phyloP scores from a whole-genome alignment of 2,113 vertebrate species.

The Dissostichus mawsoni region DNA sequence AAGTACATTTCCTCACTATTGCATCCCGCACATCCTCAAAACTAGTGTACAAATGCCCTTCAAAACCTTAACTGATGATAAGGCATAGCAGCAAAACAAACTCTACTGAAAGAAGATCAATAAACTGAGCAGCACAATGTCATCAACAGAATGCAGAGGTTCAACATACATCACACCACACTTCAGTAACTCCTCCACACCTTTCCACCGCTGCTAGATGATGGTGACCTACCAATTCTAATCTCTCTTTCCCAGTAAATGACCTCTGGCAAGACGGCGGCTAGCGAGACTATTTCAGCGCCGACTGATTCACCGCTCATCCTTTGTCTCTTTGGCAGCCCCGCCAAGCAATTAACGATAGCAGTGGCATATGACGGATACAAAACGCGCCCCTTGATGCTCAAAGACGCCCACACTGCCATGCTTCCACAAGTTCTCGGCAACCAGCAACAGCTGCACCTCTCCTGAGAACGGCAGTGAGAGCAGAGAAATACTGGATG shows the following conservation, averaged over 20 bases:
- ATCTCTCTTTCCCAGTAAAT: slow-evolving; percentile 18
- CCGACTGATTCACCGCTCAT: slow-evolving; percentile 19
- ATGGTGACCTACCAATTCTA: slow-evolving; percentile 18
- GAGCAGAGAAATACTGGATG: slow-evolving; percentile 16
- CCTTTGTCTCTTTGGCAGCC: slow-evolving; percentile 40
- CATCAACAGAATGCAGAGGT: not conserved
- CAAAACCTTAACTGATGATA: not conserved
- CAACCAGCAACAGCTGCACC: slow-evolving; percentile 32
- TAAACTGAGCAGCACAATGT: not conserved
- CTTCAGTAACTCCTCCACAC: not conserved
- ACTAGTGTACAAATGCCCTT: not conserved
- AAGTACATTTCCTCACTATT: too few species aligned
- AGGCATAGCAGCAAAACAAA: slow-evolving; percentile 1
- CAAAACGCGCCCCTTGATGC: slow-evolving; percentile 44
- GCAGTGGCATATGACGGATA: slow-evolving; percentile 43
- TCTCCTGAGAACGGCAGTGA: slow-evolving; percentile 19
- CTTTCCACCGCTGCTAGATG: slow-evolving; percentile 2
- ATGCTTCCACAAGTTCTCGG: slow-evolving; percentile 41
- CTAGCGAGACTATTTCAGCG: not conserved
- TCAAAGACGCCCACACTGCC: slow-evolving; percentile 37
- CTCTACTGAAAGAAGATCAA: not conserved
- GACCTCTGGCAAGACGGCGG: slow-evolving; percentile 7
- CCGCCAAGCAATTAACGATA: slow-evolving; percentile 42
- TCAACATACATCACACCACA: not conserved
- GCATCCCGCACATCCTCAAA: not conserved